Percentiles rank a stretch among this genome's conserved stretches.
Conservation (phyloP, 2,888 invertebrate species). For the Nomada fucata region DNA sequence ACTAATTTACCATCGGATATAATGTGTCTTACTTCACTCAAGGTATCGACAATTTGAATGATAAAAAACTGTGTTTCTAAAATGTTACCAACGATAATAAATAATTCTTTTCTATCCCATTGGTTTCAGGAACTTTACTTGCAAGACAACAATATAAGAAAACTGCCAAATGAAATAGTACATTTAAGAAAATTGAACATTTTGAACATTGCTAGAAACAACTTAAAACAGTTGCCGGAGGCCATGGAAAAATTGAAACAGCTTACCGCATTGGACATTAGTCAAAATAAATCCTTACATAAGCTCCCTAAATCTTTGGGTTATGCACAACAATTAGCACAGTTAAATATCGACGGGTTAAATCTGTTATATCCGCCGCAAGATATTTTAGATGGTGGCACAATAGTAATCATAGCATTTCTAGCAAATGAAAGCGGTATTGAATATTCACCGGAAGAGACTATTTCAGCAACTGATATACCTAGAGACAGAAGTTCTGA, state of each 20-base stretch:
- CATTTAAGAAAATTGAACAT: slow-evolving; percentile 87
- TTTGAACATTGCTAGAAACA: slow-evolving; percentile 90
- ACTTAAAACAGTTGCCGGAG: slow-evolving; percentile 87
- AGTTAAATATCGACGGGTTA: slow-evolving; percentile 87
- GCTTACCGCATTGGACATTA: slow-evolving; percentile 87
- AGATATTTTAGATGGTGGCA: slow-evolving; percentile 87
- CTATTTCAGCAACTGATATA: slow-evolving; percentile 79
- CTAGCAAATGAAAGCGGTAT: slow-evolving; percentile 84
- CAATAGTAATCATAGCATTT: slow-evolving; percentile 86
- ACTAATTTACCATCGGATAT: slow-evolving; percentile 88
- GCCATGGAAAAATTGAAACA: slow-evolving; percentile 87
- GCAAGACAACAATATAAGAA: slow-evolving; percentile 89
- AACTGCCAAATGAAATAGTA: slow-evolving; percentile 89
- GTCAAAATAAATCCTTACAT: slow-evolving; percentile 86
- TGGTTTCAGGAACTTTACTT: slow-evolving; percentile 89
- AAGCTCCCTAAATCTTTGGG: slow-evolving; percentile 88
- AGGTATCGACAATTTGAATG: slow-evolving; percentile 83
- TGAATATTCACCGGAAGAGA: slow-evolving; percentile 85
- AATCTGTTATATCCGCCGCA: slow-evolving; percentile 88
- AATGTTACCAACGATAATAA: not conserved
- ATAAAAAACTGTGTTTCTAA: not conserved
- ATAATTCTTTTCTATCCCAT: slow-evolving; percentile 8
- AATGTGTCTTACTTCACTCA: slow-evolving; percentile 88
- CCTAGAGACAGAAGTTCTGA: slow-evolving; percentile 70
- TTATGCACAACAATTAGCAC: slow-evolving; percentile 87